phyloP scores from a whole-genome alignment of 2,797 vertebrate species.

The Chiloscyllium punctatum region DNA sequence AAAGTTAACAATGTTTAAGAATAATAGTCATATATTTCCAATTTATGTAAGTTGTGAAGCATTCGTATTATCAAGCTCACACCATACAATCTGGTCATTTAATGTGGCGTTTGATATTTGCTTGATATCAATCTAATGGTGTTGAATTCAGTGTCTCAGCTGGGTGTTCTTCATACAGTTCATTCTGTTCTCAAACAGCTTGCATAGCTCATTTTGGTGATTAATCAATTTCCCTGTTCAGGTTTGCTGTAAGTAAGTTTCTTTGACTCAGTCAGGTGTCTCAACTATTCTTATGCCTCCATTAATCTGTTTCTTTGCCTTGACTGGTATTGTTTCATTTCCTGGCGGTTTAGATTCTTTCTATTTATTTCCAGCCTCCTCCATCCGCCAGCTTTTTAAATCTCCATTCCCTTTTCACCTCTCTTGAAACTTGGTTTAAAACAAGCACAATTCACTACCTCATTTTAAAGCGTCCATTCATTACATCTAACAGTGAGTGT shows the following conservation, averaged over 20 bases:
- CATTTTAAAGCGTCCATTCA: background rate
- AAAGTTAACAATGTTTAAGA: background rate
- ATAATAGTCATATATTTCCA: background rate
- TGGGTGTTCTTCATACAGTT: background rate
- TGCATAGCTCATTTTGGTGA: background rate
- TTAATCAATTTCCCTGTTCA: background rate
- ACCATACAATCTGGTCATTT: background rate
- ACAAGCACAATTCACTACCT: background rate
- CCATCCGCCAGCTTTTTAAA: background rate
- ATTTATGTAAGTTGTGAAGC: background rate
- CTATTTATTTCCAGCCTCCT: background rate
- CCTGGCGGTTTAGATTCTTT: background rate
- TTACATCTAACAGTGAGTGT: background rate
- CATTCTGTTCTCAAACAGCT: background rate
- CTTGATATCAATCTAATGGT: background rate
- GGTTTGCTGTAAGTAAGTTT: background rate
- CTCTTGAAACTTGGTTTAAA: background rate
- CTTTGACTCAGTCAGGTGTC: background rate
- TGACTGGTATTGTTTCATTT: constrained; percentile 1
- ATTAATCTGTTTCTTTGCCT: background rate
- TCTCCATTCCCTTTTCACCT: background rate
- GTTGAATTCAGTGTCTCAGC: background rate
- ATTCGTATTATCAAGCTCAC: background rate
- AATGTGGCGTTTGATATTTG: background rate
- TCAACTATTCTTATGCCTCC: background rate